Base-by-base conservation (phyloP, 2,113 vertebrate species). In the Rhinogobius similis region DNA sequence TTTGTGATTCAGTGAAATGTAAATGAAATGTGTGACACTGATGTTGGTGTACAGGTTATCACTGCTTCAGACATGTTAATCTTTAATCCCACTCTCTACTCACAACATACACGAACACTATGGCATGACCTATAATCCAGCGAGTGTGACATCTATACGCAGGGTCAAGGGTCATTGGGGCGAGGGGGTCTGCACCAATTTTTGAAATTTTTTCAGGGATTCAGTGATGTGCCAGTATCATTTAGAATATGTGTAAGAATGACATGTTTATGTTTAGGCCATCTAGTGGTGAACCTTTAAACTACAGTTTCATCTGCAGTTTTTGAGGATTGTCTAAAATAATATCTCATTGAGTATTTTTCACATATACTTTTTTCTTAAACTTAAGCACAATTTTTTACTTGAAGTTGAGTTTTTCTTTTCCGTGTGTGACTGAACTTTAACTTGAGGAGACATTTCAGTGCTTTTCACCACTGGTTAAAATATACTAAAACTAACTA, bases 81-180 rank as follows among this genome's bases (percentile, higher is more conserved):
- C 68, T 56, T 74, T 64, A 38, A 56, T 72, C 56, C 62, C 56
- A 62, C 70, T 20, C 23, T 53, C 4, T 53, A 10, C 21, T 53
- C 50, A 53, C 20, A 50, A 50, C 46, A 3, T 10, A 18, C 26
- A 72, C 21, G 61, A 75, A 43, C 61, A 53, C 13, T 2, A 56
- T 16, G 24, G 68, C 78, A 69, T 81, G 82, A 84, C 75, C 71
- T 36, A 52, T 80, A 85, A 85, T 80, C 82, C 77, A 71, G 27
- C 58, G 24, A 55, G 41, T 48, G 36, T 77, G 72, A 81, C 65
- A 59, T 10, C 24, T 46, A 38, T 4, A 29, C 20, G 20, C 59
- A 9, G 75, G 21, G 70, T 70, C 58, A 75, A 46, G 62, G 18
- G 72, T 67, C 11, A 12, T 14, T 26, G 7, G 38, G 32, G 52